A percentile compares a stretch with the other conserved stretches of the same genome.
Evolutionary conservation across 2,113 vertebrate genomes (phyloP).

Genomic region (Polypterus bichir): DNA sequence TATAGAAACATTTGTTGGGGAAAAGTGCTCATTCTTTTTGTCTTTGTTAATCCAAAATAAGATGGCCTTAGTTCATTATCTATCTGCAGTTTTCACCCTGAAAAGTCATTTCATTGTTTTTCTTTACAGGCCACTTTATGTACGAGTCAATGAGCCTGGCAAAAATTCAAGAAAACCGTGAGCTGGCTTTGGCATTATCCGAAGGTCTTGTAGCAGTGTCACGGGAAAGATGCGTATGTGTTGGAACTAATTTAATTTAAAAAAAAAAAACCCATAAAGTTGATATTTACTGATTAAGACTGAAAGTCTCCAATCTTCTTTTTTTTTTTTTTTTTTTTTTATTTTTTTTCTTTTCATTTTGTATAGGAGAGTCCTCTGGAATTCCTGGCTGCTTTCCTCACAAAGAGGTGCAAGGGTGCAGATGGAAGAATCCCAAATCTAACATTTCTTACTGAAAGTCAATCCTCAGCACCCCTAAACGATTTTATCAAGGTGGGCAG

Average conservation of each 20-base stretch:
- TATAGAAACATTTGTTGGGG: no score
- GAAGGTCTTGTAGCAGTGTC: slow-evolving; percentile 47
- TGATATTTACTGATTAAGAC: background rate
- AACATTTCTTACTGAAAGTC: slow-evolving; percentile 5
- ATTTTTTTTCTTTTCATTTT: background rate
- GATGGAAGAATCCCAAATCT: slow-evolving; percentile 14
- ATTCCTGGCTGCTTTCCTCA: slow-evolving; percentile 50
- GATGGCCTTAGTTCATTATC: no score
- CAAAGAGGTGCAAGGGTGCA: slow-evolving; percentile 27
- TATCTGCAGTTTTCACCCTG: no score
- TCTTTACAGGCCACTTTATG: slow-evolving; percentile 53
- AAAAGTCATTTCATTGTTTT: background rate
- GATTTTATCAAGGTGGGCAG: slow-evolving; percentile 29
- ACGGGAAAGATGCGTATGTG: slow-evolving; percentile 40
- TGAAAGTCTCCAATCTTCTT: background rate
- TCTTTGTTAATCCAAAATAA: no score
- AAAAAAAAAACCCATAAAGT: no score
- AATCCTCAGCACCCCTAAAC: slow-evolving; percentile 4
- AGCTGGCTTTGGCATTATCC: slow-evolving; percentile 31
- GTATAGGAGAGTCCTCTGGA: slow-evolving; percentile 51
- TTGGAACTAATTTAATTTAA: background rate
- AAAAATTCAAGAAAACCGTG: slow-evolving; percentile 24
- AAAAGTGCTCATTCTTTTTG: no score
- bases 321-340: background rate
- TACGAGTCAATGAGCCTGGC: slow-evolving; percentile 43